These are phyloP conservation scores for Channa striata DNA, from an alignment of 2,797 vertebrate species.

Conservation along the genomic window DNA sequence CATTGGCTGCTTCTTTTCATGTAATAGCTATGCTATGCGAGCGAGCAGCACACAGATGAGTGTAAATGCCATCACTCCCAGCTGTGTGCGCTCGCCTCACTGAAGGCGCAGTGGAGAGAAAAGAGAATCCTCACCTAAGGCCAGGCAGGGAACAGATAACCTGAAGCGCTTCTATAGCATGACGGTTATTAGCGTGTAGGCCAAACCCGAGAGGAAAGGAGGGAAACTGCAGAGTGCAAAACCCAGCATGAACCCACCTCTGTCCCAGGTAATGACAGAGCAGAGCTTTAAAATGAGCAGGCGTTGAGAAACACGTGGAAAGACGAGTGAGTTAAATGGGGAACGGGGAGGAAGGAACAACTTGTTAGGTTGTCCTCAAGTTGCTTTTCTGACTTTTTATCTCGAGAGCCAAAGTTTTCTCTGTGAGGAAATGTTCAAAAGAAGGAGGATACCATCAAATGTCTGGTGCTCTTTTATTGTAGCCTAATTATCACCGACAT, in stretches of 20 bases:
- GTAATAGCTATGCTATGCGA: conserved; percentile 42
- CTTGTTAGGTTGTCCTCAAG: conserved; percentile 43
- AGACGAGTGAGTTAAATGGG: conserved; percentile 65
- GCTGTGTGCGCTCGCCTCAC: conserved; percentile 47
- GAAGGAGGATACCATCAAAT: conserved; percentile 46
- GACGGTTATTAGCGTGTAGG: neutral
- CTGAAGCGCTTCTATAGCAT: conserved; percentile 13
- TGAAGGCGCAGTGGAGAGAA: conserved; percentile 39
- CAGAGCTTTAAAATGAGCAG: conserved; percentile 70
- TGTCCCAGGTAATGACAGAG: conserved; percentile 78
- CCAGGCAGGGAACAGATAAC: conserved; percentile 38
- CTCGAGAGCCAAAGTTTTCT: conserved; percentile 46
- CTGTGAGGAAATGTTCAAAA: conserved; percentile 59
- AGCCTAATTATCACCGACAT: conserved; percentile 69
- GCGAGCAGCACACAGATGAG: conserved; percentile 44
- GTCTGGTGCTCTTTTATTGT: conserved; percentile 57
- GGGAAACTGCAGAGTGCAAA: conserved; percentile 64
- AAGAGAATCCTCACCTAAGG: conserved; percentile 34
- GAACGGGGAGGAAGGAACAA: conserved; percentile 56
- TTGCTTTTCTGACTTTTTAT: conserved; percentile 33
- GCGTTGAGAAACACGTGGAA: conserved; percentile 57
- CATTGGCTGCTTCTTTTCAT: conserved; percentile 44
- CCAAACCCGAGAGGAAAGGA: conserved; percentile 56
- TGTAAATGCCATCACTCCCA: conserved; percentile 50
- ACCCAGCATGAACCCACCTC: conserved; percentile 56